Evolutionary conservation across 1,140 invertebrate genomes (phyloP), one percentile per base, ranked within the genome.

Genomic region (Drosophila yakuba): DNA sequence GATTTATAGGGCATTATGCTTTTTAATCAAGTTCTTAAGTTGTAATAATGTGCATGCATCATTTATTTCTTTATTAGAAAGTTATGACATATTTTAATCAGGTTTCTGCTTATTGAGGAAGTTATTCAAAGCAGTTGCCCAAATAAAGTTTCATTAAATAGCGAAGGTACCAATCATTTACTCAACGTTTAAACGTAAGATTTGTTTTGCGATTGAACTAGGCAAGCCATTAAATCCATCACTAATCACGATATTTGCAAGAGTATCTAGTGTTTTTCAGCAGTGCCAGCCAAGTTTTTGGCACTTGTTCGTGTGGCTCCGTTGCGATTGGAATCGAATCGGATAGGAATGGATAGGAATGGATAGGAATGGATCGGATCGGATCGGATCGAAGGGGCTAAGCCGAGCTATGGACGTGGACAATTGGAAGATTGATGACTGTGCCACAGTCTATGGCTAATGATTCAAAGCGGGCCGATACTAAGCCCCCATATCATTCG

Each of bases 361-460:
- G 35, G 45, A 17, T 17, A 0, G 17, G 0, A 17, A 25, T 20
- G 50, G 44, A 43, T 57, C 35, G 39, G n/a, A 17, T 17, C 17
- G 17, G 0, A 17, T 35, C 25, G 50, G 44, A 43, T 57, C 35
- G 39, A 47, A 69, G 67, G 67, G 64, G 67, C 67, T 57, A 57
- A 39, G 64, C 25, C 32, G 44, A 23, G 51, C 68, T 14, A 25
- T 43, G 60, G 60, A 59, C 44, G 63, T 54, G 50, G 60, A 72
- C 63, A 84, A 80, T 84, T 85, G 81, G 51, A 84, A 84, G 78
- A 84, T 84, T 84, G 82, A 84, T 84, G 77, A 63, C 63, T 69
- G 36, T 32, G 59, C 45, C 62, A 52, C 61, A 4, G 47, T 17
- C 25, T 32, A 43, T 62, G 67, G 56, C 67, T 84, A 84, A 84